Base-by-base conservation (phyloP, 1,140 invertebrate species). In the Archivesica marissinica region DNA sequence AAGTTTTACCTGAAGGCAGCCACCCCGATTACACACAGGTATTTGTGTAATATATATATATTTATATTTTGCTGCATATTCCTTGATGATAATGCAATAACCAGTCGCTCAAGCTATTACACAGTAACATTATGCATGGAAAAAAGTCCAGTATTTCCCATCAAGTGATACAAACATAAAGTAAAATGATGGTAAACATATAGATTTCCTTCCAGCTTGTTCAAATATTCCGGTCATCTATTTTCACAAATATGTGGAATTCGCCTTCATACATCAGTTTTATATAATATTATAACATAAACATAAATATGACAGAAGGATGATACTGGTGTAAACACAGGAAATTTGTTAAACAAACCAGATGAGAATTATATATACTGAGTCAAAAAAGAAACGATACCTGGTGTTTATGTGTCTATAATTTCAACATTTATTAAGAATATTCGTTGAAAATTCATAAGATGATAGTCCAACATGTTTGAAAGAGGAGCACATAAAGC, bases 311-410 rank as follows among this genome's bases (percentile, higher is more conserved):
- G 50, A 52, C 23, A 23, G 25, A 52, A n/a, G 25, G 25, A 4
- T 20, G 17, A 7, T 15, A 15, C 50, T 23, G 25, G 38, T 64
- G 17, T 35, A 64, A 64, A 64, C 59, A 64, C 59, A 64, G 59
- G 59, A 64, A 64, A 64, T 64, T 64, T 64, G n/a, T 35, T 35
- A 35, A 35, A 1, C 30, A 64, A 64, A 25, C 59, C n/a, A n/a
- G n/a, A n/a, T n/a, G n/a, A n/a, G n/a, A n/a, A n/a, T n/a, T n/a
- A n/a, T n/a, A n/a, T n/a, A n/a, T n/a, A n/a, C n/a, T n/a, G n/a
- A n/a, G n/a, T n/a, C n/a, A n/a, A n/a, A n/a, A n/a, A n/a, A n/a
- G n/a, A n/a, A n/a, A n/a, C n/a, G n/a, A n/a, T n/a, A n/a, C n/a
- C n/a, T n/a, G n/a, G n/a, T n/a, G n/a, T n/a, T n/a, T n/a, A n/a